Conservation (phyloP, 2,797 vertebrate species). For the Poecilia gillii region DNA sequence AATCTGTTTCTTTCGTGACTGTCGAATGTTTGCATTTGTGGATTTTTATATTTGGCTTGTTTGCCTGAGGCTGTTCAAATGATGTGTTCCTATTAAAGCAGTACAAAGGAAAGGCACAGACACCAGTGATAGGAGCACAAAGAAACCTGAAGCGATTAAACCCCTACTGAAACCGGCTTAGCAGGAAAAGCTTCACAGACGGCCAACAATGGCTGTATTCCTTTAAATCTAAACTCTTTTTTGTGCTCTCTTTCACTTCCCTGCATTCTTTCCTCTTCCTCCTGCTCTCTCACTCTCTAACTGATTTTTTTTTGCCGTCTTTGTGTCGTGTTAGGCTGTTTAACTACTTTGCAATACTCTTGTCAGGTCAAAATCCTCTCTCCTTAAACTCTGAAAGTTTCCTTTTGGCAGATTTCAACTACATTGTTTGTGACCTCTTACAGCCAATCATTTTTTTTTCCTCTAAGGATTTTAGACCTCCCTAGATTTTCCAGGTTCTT, state of each 20-base stretch:
- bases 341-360: constrained; percentile 78
- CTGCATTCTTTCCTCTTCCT: constrained; percentile 30
- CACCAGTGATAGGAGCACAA: constrained; percentile 75
- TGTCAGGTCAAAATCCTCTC: constrained; percentile 59
- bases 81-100: constrained; percentile 74
- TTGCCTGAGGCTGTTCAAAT: constrained; percentile 53
- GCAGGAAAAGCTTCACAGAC: constrained; percentile 67
- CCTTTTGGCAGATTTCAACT: constrained; percentile 61
- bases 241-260: constrained; percentile 40
- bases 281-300: constrained; percentile 54
- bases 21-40: constrained; percentile 40
- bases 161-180: constrained; percentile 77
- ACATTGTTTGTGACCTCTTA: constrained; percentile 49
- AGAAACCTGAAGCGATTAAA: constrained; percentile 78
- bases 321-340: constrained; percentile 72
- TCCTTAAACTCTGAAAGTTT: constrained; percentile 43
- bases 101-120: constrained; percentile 68
- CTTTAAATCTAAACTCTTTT: constrained; percentile 65
- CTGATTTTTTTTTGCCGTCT: constrained; percentile 71
- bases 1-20: constrained; percentile 11
- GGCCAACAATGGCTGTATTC: constrained; percentile 75
- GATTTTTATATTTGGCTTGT: constrained; percentile 46
- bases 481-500: constrained; percentile 63
- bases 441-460: constrained; percentile 43
- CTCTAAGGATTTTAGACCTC: constrained; percentile 37